Evolutionary conservation across 2,888 invertebrate species (phyloP).

Genomic region (Melolontha melolontha): DNA sequence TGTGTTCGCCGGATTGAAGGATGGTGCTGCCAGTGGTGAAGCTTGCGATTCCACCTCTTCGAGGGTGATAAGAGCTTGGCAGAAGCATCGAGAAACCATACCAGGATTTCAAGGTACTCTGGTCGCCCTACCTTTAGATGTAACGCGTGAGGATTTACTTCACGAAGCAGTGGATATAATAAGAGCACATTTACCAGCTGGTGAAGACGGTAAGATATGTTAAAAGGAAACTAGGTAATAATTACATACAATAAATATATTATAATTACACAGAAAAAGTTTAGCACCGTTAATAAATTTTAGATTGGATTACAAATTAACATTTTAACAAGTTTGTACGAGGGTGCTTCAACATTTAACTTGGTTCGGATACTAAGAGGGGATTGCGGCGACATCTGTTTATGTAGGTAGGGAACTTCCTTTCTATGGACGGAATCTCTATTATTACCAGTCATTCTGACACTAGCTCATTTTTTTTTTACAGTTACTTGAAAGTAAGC

Average conservation of each 20-base stretch:
- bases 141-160: constrained; percentile 82
- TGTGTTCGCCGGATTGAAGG: constrained; percentile 80
- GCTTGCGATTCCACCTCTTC: constrained; percentile 72
- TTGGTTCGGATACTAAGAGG: too few relatives aligned
- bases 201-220: constrained; percentile 77
- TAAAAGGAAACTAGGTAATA: not conserved
- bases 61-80: constrained; percentile 67
- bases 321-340: too few relatives aligned
- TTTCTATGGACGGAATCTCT: too few relatives aligned
- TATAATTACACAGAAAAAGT: not conserved
- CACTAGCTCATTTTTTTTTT: too few relatives aligned
- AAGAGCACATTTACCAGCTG: constrained; percentile 83
- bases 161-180: constrained; percentile 84
- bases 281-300: too few relatives aligned
- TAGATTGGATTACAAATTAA: too few relatives aligned
- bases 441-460: too few relatives aligned
- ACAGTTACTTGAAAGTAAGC: too few relatives aligned
- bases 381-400: too few relatives aligned
- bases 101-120: constrained; percentile 64
- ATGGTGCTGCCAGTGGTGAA: constrained; percentile 68
- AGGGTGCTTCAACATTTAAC: too few relatives aligned
- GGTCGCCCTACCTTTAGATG: constrained; percentile 80
- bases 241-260: not conserved
- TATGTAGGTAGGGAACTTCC: too few relatives aligned
- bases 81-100: constrained; percentile 63